Base-by-base conservation (phyloP, 2,888 invertebrate genomes). In the Scaptomyza cyrtandrae region DNA sequence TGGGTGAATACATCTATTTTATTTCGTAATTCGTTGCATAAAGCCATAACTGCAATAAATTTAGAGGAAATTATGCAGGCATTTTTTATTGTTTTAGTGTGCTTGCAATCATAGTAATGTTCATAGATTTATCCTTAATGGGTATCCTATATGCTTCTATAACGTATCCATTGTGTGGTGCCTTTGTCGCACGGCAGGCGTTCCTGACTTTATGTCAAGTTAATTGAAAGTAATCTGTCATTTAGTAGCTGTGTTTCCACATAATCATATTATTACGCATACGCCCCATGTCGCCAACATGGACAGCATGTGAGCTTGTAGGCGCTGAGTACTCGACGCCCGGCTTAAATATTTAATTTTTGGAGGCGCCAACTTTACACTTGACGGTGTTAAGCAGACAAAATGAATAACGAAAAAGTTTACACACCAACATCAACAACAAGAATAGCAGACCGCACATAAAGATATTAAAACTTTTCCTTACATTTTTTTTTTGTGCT, bases 201-300 rank as follows among this genome's bases (percentile, higher is more conserved):
- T 50, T 53, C 53, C 7, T 74, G 76, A 74, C 76, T 74, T 76
- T 62, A 55, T 75, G 82, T 71, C 77, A 86, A 83, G 73, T 72
- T 80, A 83, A 86, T 86, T 86, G 83, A 86, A 86, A 80, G 80
- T 86, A 84, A 83, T 83, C 81, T 86, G 83, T 86, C 81, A 86
- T 76, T 80, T 80, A 70, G 73, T 65, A 60, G 64, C 69, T 64
- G 78, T 63, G 78, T 78, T 73, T 80, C 66, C 68, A 80, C 78
- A 79, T 80, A 84, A 86, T 82, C 84, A 78, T 80, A 84, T 83
- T 86, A 83, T 83, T 78, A 74, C 76, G 78, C 74, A 86, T 84
- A 80, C 81, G 81, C 84, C 84, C 81, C 71, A 33, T 71, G 84
- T 72, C 67, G 53, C 45, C 45, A 16, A 50, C 29, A 37, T 16